Evolutionary conservation across 1,140 invertebrate species (phyloP).

Genomic region (Drosophila ambigua): DNA sequence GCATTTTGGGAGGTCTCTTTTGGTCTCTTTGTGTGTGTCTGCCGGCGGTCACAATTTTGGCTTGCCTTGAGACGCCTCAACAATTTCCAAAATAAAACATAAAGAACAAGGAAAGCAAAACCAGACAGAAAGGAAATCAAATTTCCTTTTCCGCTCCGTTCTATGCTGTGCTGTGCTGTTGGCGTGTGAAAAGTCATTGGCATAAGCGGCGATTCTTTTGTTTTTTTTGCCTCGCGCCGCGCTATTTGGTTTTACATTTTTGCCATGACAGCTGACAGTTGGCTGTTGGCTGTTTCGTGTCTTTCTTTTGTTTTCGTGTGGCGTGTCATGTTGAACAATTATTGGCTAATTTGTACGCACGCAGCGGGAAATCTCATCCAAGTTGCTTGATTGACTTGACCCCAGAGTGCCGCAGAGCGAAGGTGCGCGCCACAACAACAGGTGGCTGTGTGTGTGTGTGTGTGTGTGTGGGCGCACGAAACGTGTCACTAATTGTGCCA

Average conservation of each 20-base stretch:
- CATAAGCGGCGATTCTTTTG: conserved; percentile 43
- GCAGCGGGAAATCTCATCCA: conserved; percentile 69
- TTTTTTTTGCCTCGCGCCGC: conserved; percentile 28
- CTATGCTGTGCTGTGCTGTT: too few relatives aligned
- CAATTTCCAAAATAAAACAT: conserved; percentile 23
- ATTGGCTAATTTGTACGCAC: conserved; percentile 78
- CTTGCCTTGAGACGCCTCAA: conserved; percentile 27
- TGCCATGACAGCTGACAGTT: conserved; percentile 44
- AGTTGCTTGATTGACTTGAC: conserved; percentile 72
- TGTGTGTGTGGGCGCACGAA: too few relatives aligned
- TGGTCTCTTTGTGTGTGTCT: conserved; percentile 4
- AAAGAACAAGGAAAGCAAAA: not conserved
- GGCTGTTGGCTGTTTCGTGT: conserved; percentile 18
- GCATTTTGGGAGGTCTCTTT: conserved; percentile 26
- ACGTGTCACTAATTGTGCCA: conserved; percentile 51
- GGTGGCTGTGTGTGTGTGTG: conserved; percentile 40
- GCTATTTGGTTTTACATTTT: conserved; percentile 17
- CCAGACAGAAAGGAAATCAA: conserved; percentile 35
- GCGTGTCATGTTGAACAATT: conserved; percentile 69
- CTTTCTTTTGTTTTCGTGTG: conserved; percentile 16
- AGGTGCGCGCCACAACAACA: conserved; percentile 37
- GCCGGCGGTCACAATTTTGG: conserved; percentile 39
- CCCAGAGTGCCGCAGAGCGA: conserved; percentile 22
- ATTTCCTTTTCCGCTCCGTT: conserved; percentile 49
- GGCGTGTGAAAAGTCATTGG: conserved; percentile 57